These are phyloP conservation scores for Lepidocyrtoides sp. DNA, from an alignment of 2,888 invertebrate species.

Conservation along the genomic window DNA sequence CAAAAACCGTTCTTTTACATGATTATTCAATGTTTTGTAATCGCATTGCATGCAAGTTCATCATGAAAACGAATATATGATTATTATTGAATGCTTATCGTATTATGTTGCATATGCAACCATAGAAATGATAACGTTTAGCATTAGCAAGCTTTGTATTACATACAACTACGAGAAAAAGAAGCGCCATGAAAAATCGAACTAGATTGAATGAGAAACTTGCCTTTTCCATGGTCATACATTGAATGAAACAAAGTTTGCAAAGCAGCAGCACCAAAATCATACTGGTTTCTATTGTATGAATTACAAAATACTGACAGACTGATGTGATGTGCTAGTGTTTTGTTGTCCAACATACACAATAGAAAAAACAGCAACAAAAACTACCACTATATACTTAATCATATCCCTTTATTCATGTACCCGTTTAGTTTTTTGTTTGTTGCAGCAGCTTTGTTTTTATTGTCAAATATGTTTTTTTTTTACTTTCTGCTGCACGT, in stretches of 20 bases:
- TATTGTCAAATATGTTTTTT: slow-evolving; percentile 1
- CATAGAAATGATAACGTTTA: not conserved
- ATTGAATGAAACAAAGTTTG: not conserved
- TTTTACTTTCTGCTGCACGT: not conserved
- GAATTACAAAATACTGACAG: not conserved
- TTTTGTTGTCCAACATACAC: not conserved
- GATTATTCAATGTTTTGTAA: slow-evolving; percentile 22
- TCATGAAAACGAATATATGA: not conserved
- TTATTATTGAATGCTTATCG: not conserved
- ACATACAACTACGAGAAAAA: not conserved
- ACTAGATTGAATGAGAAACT: slow-evolving; percentile 52
- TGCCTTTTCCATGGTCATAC: slow-evolving; percentile 54
- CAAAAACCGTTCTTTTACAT: slow-evolving; percentile 62
- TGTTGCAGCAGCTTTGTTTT: not conserved
- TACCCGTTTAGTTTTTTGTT: not conserved
- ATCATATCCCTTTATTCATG: not conserved
- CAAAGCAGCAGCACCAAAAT: not conserved
- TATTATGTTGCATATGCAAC: not conserved
- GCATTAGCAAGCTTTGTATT: too few relatives aligned
- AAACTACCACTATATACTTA: not conserved
- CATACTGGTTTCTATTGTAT: not conserved
- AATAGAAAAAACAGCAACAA: not conserved
- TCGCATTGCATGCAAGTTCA: slow-evolving; percentile 4
- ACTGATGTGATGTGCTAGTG: too few relatives aligned
- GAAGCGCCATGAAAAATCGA: not conserved